phyloP scores from a whole-genome alignment of 1,140 invertebrate species.

The Drosophila simulans region DNA sequence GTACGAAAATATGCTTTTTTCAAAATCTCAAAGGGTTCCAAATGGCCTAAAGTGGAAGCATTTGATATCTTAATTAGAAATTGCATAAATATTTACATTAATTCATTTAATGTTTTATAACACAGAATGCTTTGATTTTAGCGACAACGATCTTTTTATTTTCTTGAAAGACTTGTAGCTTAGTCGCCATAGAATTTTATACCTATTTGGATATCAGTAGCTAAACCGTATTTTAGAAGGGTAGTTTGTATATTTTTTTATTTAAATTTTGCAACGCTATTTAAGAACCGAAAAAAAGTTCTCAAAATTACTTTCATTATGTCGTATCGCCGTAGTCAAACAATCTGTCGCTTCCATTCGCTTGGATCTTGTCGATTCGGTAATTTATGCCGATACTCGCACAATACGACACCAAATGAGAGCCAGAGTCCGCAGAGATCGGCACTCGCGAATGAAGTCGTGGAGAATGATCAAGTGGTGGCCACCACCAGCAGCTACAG shows the following conservation, averaged over 20 bases:
- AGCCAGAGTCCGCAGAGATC: background rate
- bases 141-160: too few relatives aligned
- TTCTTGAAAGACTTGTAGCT: background rate
- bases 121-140: too few relatives aligned
- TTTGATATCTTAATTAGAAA: too few relatives aligned
- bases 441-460: slow-evolving; percentile 9
- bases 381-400: slow-evolving; percentile 87
- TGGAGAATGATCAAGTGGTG: slow-evolving; percentile 39
- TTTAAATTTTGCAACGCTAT: slow-evolving; percentile 1
- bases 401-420: slow-evolving; percentile 74
- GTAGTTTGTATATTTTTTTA: background rate
- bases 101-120: too few relatives aligned
- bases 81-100: too few relatives aligned
- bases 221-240: background rate
- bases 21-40: too few relatives aligned
- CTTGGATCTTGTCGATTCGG: slow-evolving; percentile 87
- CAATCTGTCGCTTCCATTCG: slow-evolving; percentile 72
- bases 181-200: background rate
- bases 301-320: slow-evolving; percentile 11
- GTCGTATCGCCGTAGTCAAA: slow-evolving; percentile 58
- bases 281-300: background rate
- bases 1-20: too few relatives aligned
- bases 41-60: too few relatives aligned
- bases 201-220: background rate
- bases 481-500: slow-evolving; percentile 42